These are phyloP conservation scores for Hirundo rustica DNA, from an alignment of 2,797 vertebrate genomes.

Conservation along the genomic window DNA sequence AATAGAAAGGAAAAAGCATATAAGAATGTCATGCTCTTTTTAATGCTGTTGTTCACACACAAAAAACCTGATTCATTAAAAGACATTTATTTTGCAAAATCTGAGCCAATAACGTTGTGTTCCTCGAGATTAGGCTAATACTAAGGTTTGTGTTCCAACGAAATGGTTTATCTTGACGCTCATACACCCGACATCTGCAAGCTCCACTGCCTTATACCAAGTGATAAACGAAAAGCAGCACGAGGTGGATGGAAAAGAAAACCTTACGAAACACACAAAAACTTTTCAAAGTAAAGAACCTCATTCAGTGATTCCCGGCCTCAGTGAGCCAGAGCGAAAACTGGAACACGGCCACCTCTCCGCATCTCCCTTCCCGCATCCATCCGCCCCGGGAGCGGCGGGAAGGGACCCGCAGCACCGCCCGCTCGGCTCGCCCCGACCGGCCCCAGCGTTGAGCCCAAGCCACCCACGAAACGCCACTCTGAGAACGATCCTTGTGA, in stretches of 20 bases:
- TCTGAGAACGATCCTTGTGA: accelerated
- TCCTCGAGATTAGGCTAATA: not conserved
- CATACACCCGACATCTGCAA: not conserved
- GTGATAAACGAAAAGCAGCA: not conserved
- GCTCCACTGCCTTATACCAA: not conserved
- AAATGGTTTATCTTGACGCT: not conserved
- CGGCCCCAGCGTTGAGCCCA: not conserved
- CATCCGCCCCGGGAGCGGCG: accelerated
- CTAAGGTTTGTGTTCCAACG: not conserved
- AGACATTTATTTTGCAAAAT: not conserved
- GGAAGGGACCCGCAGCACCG: not conserved
- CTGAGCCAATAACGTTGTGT: not conserved
- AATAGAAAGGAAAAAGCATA: not conserved
- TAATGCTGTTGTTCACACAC: not conserved
- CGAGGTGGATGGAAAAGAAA: not conserved
- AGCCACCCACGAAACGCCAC: accelerated
- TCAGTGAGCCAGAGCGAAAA: accelerated
- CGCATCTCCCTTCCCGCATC: accelerated
- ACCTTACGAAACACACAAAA: accelerated
- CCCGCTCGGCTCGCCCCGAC: no score
- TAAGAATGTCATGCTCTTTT: not conserved
- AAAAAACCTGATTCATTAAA: accelerated
- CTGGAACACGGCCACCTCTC: accelerated
- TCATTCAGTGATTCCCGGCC: not conserved
- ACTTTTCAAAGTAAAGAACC: not conserved